A percentile compares a stretch with the other conserved stretches of the same genome.
These are phyloP conservation scores for Acrocera orbiculus DNA, from an alignment of 2,888 invertebrate species.

Conservation along the genomic window DNA sequence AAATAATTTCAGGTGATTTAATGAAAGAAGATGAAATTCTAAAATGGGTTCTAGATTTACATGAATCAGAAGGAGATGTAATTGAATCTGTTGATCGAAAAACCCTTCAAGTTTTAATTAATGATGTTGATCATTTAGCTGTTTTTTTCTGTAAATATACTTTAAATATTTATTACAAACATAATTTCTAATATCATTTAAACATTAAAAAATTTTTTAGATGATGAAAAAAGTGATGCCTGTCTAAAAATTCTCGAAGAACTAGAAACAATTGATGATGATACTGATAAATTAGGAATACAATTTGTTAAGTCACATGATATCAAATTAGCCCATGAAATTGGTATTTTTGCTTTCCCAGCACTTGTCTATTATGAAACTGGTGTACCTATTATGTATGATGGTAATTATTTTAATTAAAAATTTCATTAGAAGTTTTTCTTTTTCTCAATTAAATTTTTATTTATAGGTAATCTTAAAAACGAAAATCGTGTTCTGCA, in stretches of 20 bases:
- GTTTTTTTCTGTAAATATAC: slow-evolving; percentile 70
- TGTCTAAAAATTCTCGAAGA: slow-evolving; percentile 74
- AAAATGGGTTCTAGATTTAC: slow-evolving; percentile 74
- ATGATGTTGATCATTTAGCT: slow-evolving; percentile 79
- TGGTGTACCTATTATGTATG: slow-evolving; percentile 85
- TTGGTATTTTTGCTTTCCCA: slow-evolving; percentile 83
- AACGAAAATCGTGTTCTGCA: slow-evolving; percentile 88
- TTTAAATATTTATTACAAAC: no score
- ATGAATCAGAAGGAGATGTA: slow-evolving; percentile 69
- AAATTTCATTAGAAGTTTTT: not conserved
- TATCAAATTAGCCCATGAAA: slow-evolving; percentile 71
- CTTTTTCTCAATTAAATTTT: no score
- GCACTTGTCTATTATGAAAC: slow-evolving; percentile 86
- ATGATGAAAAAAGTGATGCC: slow-evolving; percentile 70
- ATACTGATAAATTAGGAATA: slow-evolving; percentile 80
- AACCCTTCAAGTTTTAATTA: slow-evolving; percentile 72
- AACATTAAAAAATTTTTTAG: slow-evolving; percentile 27
- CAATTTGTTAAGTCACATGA: slow-evolving; percentile 89
- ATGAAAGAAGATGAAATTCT: slow-evolving; percentile 83
- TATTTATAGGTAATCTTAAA: slow-evolving; percentile 64
- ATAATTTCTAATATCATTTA: no score
- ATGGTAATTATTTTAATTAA: slow-evolving; percentile 47
- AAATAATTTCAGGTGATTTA: slow-evolving; percentile 46
- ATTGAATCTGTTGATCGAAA: slow-evolving; percentile 84
- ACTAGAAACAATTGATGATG: slow-evolving; percentile 80